A percentile compares a stretch with the other conserved stretches of the same genome.
Conservation (phyloP, 1,140 invertebrate genomes). For the Ostrea denselamellosa region DNA sequence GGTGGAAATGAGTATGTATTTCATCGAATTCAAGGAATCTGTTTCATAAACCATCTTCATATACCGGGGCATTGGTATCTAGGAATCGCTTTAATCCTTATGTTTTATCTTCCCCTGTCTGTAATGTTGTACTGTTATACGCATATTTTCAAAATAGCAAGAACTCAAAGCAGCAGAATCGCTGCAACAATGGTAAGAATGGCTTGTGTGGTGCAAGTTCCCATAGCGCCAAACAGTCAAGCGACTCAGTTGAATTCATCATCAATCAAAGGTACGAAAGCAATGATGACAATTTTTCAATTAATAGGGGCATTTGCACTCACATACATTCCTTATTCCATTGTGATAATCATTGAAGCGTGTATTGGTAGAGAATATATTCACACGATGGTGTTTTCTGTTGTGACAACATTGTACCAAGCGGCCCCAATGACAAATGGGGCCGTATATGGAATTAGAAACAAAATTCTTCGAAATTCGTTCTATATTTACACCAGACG, state of each 20-base stretch:
- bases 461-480: conserved; percentile 68
- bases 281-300: conserved; percentile 71
- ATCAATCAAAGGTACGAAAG: conserved; percentile 69
- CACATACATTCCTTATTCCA: conserved; percentile 69
- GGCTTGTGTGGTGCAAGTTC: conserved; percentile 72
- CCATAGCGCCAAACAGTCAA: conserved; percentile 61
- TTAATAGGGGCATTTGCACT: conserved; percentile 69
- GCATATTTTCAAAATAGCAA: conserved; percentile 71
- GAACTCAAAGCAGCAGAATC: conserved; percentile 71
- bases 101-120: conserved; percentile 64
- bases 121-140: conserved; percentile 71
- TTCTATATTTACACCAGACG: conserved; percentile 65
- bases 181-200: conserved; percentile 73
- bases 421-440: conserved; percentile 69
- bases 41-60: conserved; percentile 61
- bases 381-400: conserved; percentile 56
- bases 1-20: conserved; percentile 61
- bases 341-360: conserved; percentile 63
- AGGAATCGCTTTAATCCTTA: conserved; percentile 56
- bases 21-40: conserved; percentile 62
- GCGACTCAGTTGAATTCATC: conserved; percentile 56
- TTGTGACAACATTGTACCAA: conserved; percentile 67
- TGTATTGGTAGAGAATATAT: conserved; percentile 49
- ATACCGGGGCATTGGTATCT: conserved; percentile 63
- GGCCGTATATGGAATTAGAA: conserved; percentile 69